phyloP scores from a whole-genome alignment of 2,888 invertebrate species.

The Drosophila peninsularis region DNA sequence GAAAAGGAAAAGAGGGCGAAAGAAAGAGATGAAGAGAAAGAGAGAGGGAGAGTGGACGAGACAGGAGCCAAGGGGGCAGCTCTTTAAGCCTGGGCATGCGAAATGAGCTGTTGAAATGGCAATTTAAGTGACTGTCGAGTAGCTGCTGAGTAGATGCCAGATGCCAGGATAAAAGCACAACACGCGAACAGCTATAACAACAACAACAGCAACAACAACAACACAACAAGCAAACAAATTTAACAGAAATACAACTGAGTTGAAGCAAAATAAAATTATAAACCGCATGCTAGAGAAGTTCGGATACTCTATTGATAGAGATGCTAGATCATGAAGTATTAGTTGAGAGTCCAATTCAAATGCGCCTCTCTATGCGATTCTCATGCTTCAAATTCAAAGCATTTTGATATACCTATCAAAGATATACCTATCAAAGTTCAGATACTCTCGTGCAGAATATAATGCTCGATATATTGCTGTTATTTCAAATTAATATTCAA shows the following conservation, averaged over 20 bases:
- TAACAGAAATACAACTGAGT: slow-evolving; percentile 15
- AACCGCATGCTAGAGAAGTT: not conserved
- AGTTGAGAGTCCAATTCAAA: too few relatives aligned
- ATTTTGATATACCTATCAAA: too few relatives aligned
- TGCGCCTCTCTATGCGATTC: too few relatives aligned
- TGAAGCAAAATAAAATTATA: slow-evolving; percentile 3
- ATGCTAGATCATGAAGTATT: too few relatives aligned
- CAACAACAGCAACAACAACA: slow-evolving; percentile 20
- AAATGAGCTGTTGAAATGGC: slow-evolving; percentile 82
- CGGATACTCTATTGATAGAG: not conserved
- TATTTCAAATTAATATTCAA: too few relatives aligned
- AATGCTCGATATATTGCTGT: too few relatives aligned
- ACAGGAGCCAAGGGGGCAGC: not conserved
- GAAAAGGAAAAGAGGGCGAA: not conserved
- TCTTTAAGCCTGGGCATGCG: slow-evolving; percentile 68
- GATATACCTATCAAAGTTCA: too few relatives aligned
- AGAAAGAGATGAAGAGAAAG: not conserved
- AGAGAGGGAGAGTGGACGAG: not conserved
- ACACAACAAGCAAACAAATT: slow-evolving; percentile 48
- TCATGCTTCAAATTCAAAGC: too few relatives aligned
- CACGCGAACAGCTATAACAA: slow-evolving; percentile 6
- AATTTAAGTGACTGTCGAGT: slow-evolving; percentile 78
- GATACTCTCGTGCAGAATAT: too few relatives aligned
- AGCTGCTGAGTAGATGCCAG: slow-evolving; percentile 45
- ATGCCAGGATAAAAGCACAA: slow-evolving; percentile 64